Conservation (phyloP, 1,140 invertebrate species). For the Drosophila murphyi region DNA sequence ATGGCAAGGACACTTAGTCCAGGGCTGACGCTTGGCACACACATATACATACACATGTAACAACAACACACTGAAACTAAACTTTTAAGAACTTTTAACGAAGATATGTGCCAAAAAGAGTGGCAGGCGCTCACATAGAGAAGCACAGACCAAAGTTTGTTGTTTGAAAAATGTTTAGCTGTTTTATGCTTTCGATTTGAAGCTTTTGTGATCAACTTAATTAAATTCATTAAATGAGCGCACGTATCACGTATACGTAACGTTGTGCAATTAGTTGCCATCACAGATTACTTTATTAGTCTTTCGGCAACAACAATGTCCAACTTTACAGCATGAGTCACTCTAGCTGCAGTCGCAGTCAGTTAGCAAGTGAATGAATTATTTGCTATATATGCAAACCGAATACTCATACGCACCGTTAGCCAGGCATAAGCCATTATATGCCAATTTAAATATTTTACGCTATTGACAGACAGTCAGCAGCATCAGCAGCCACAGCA, state of each 20-base stretch:
- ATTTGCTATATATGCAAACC: slow-evolving; percentile 24
- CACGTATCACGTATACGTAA: slow-evolving; percentile 62
- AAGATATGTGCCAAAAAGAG: slow-evolving; percentile 47
- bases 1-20: slow-evolving; percentile 39
- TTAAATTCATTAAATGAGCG: slow-evolving; percentile 69
- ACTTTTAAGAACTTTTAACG: slow-evolving; percentile 75
- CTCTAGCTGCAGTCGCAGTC: slow-evolving; percentile 2
- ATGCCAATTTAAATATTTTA: slow-evolving; percentile 75
- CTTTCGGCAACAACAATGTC: slow-evolving; percentile 8
- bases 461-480: slow-evolving; percentile 46
- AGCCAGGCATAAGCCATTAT: slow-evolving; percentile 46
- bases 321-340: slow-evolving; percentile 44
- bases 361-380: slow-evolving; percentile 21
- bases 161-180: slow-evolving; percentile 63
- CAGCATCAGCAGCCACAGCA: slow-evolving; percentile 29
- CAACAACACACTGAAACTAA: slow-evolving; percentile 46
- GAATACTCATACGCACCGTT: slow-evolving; percentile 53
- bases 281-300: slow-evolving; percentile 49
- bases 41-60: slow-evolving; percentile 14
- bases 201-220: slow-evolving; percentile 74
- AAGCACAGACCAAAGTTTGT: slow-evolving; percentile 41
- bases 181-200: slow-evolving; percentile 52
- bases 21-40: slow-evolving; percentile 18
- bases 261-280: slow-evolving; percentile 61
- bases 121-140: background rate